phyloP scores from a whole-genome alignment of 2,888 invertebrate genomes.

The Fragum fragum region DNA sequence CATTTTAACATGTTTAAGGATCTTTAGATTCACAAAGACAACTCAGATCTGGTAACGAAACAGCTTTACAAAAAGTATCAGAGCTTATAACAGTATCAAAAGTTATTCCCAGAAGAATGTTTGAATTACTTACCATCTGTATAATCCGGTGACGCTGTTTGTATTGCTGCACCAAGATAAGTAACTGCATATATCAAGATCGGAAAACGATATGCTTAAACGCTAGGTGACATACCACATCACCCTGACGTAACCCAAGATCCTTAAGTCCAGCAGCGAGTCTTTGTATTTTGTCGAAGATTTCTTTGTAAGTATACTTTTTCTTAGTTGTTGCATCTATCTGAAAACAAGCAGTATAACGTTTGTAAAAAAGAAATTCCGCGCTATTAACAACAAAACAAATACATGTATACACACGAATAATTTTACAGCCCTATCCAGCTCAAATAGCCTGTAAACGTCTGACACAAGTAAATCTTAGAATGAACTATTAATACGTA shows the following conservation, averaged over 20 bases:
- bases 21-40: not conserved
- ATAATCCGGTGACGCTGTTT: constrained; percentile 44
- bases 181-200: constrained; percentile 45
- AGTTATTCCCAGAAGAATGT: not conserved
- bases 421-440: no score
- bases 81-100: not conserved
- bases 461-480: no score
- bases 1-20: not conserved
- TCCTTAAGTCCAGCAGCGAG: constrained; percentile 43
- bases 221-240: constrained; percentile 49
- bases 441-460: no score
- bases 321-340: constrained; percentile 36
- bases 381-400: no score
- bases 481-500: no score
- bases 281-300: constrained; percentile 42
- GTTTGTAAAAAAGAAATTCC: not conserved
- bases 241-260: constrained; percentile 45
- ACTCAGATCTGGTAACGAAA: not conserved
- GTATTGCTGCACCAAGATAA: constrained; percentile 47
- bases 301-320: constrained; percentile 39
- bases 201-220: constrained; percentile 49
- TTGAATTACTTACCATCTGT: constrained; percentile 44
- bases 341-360: no score
- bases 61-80: not conserved
- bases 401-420: no score